Conservation (phyloP, 2,888 invertebrate genomes). For the Boloria selene region DNA sequence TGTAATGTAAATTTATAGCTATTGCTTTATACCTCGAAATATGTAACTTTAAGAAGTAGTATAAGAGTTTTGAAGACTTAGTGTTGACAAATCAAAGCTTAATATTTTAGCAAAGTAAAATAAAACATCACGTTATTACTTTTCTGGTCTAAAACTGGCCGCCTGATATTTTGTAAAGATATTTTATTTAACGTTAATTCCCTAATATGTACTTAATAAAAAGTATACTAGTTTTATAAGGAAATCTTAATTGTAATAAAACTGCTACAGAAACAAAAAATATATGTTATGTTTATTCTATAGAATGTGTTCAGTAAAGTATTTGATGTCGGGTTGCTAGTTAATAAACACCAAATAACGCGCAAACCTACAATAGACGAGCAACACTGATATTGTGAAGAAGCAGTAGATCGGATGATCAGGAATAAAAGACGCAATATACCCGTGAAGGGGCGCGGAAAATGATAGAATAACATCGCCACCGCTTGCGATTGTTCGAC, state of each 20-base stretch:
- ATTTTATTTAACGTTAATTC: background rate
- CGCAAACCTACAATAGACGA: constrained; percentile 11
- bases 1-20: too few relatives aligned
- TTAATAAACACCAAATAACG: background rate
- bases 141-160: background rate
- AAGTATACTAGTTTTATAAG: too few relatives aligned
- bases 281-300: too few relatives aligned
- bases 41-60: too few relatives aligned
- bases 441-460: constrained; percentile 65
- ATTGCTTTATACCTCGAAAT: too few relatives aligned
- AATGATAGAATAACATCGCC: constrained; percentile 66
- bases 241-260: too few relatives aligned
- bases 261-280: too few relatives aligned
- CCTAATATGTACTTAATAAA: too few relatives aligned
- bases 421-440: constrained; percentile 60
- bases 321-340: background rate
- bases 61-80: too few relatives aligned
- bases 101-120: background rate
- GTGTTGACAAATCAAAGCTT: background rate
- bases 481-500: constrained; percentile 56
- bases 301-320: too few relatives aligned
- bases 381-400: constrained; percentile 33
- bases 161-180: background rate
- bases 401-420: constrained; percentile 46
- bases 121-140: background rate